Conservation (phyloP, 1,140 invertebrate genomes). For the Cherax destructor region DNA sequence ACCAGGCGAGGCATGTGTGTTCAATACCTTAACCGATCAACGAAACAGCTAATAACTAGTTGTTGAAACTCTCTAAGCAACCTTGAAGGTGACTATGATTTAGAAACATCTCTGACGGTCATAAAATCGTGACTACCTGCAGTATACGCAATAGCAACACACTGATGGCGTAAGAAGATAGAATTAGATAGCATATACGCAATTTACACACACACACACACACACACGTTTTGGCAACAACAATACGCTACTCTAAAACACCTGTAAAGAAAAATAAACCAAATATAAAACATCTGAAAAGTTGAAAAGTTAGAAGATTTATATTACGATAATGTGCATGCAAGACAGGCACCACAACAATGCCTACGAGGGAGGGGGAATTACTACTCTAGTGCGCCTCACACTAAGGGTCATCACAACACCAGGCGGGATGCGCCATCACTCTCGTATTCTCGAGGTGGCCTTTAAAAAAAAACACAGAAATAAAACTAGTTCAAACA, state of each 20-base stretch:
- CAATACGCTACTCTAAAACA: background rate
- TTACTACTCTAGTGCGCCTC: background rate
- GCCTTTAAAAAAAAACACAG: background rate
- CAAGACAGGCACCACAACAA: background rate
- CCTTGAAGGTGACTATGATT: no score
- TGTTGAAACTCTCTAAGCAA: no score
- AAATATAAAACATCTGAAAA: background rate
- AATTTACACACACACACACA: background rate
- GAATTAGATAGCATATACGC: background rate
- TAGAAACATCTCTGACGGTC: no score
- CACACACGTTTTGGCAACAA: background rate
- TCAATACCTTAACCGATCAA: no score
- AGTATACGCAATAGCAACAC: no score
- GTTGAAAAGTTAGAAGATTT: background rate
- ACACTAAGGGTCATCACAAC: background rate
- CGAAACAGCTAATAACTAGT: no score
- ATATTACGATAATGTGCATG: background rate
- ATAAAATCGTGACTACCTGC: no score
- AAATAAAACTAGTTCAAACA: background rate
- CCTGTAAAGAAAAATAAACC: background rate
- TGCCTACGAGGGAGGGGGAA: background rate
- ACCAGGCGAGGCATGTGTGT: no score
- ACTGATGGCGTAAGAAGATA: no score
- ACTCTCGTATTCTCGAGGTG: background rate
- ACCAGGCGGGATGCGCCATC: background rate